A percentile compares a stretch with the other conserved stretches of the same genome.
Conservation (phyloP, 1,140 invertebrate species). For the Trichonephila clavipes region DNA sequence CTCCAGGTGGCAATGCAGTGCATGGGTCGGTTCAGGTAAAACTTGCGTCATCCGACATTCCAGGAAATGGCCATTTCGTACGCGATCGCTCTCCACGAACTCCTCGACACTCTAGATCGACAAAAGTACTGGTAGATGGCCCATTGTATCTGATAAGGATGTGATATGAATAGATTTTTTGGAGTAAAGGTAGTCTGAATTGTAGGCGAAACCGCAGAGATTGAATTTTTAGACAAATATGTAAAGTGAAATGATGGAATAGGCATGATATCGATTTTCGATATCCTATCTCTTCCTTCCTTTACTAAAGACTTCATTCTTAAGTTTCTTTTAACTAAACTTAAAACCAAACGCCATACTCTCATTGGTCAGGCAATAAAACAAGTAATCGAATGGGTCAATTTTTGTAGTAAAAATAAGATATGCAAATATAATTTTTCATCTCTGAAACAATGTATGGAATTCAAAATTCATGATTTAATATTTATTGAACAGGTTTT, state of each 20-base stretch:
- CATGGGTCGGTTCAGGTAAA: background rate
- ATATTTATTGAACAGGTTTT: too few species aligned
- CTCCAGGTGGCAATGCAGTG: conserved; percentile 43
- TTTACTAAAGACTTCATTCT: too few species aligned
- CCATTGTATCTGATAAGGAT: background rate
- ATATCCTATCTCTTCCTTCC: too few species aligned
- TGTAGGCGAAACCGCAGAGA: background rate
- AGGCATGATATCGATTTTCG: too few species aligned
- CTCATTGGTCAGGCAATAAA: too few species aligned
- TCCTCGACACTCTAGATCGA: background rate
- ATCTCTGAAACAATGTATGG: too few species aligned
- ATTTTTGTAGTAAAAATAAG: too few species aligned
- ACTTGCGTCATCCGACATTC: conserved; percentile 41
- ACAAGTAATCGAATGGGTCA: too few species aligned
- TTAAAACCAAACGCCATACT: too few species aligned
- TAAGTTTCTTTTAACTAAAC: too few species aligned
- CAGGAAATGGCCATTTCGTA: conserved; percentile 43
- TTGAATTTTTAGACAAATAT: background rate
- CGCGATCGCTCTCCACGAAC: background rate
- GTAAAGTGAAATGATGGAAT: background rate
- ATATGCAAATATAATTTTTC: too few species aligned
- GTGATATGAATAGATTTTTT: background rate
- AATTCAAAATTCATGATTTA: too few species aligned
- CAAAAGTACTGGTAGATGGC: background rate
- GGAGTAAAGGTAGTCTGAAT: background rate